phyloP scores from a whole-genome alignment of 2,113 vertebrate species.

The Camelus dromedarius region DNA sequence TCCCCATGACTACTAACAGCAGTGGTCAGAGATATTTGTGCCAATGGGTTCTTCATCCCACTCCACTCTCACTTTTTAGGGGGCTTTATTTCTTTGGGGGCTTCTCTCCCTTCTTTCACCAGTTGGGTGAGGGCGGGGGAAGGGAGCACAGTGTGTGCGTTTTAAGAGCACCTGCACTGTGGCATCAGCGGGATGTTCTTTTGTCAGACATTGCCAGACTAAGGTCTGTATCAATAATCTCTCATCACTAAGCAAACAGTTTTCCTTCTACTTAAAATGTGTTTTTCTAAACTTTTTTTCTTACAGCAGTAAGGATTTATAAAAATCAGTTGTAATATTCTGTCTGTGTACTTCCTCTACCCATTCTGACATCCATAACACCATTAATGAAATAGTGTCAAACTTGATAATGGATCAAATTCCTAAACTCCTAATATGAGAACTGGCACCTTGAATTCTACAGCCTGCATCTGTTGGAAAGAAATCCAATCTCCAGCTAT shows the following conservation, averaged over 20 bases:
- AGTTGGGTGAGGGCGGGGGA: not conserved
- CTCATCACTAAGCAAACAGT: not conserved
- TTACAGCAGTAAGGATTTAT: not conserved
- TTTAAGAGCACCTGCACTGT: not conserved
- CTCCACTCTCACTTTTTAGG: not conserved
- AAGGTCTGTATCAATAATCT: not conserved
- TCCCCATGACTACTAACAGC: not conserved
- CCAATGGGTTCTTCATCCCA: not conserved
- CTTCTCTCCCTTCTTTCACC: not conserved
- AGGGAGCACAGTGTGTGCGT: not conserved
- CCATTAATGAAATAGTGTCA: not conserved
- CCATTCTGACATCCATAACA: not conserved
- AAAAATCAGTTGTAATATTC: not conserved
- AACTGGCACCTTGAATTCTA: not conserved
- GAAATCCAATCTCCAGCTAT: not conserved
- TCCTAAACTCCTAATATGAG: not conserved
- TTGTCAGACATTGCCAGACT: not conserved
- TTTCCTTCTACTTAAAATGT: constrained; percentile 4
- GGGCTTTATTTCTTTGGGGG: not conserved
- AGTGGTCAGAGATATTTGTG: constrained; percentile 26
- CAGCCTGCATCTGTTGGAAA: not conserved
- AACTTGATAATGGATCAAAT: not conserved
- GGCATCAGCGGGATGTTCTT: not conserved
- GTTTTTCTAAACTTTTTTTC: not conserved
- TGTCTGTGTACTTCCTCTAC: not conserved